Evolutionary conservation across 2,797 vertebrate genomes (phyloP), one percentile per base, ranked within the genome.

Genomic region (Valencia hispanica): DNA sequence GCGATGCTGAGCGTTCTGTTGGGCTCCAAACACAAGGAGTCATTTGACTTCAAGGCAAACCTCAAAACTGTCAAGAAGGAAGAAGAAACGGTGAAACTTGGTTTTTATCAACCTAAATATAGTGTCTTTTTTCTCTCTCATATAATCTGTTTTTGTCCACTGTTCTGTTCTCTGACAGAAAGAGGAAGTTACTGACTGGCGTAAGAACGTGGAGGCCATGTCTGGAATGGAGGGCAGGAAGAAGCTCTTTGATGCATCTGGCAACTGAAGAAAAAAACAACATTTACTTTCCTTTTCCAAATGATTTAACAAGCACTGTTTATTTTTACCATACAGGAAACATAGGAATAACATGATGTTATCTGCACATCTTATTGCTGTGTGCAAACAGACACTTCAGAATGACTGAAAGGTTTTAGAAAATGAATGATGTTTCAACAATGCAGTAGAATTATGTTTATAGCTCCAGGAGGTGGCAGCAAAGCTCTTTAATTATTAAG

Each of bases 11-110:
- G 94, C 0, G 95, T 94, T 18, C 92, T 96, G 65, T 85, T 95
- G 61, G 95, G 94, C 48, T 84, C 91, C 80, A 95, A 85, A 81
- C 88, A 92, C 77, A 95, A 94, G 70, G 94, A 95, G 72, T 94
- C 93, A 14, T 68, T 96, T 15, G 94, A 96, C 88, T 94, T 95
- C 81, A 96, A 94, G 87, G 93, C 93, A 75, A 95, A 94, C 88
- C 93, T 96, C 7, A 96, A 96, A 86, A 95, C 94, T 0, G 94
- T 95, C 43, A 96, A 95, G 82, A 96, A 95, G 95, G 84, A 96
- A 94, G 95, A 96, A 22, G 95, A 96, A 70, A 96, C 95, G 94
- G 94, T 94, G 59, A 72, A n/a, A 17, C 0, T 4, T 22, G 22
- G 2, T 27, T 43, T 57, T 72, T 0, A 11, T 17, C 30, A 69